Percentiles rank a stretch among this genome's conserved stretches.
phyloP scores from a whole-genome alignment of 2,113 vertebrate genomes.

The Bettongia penicillata region DNA sequence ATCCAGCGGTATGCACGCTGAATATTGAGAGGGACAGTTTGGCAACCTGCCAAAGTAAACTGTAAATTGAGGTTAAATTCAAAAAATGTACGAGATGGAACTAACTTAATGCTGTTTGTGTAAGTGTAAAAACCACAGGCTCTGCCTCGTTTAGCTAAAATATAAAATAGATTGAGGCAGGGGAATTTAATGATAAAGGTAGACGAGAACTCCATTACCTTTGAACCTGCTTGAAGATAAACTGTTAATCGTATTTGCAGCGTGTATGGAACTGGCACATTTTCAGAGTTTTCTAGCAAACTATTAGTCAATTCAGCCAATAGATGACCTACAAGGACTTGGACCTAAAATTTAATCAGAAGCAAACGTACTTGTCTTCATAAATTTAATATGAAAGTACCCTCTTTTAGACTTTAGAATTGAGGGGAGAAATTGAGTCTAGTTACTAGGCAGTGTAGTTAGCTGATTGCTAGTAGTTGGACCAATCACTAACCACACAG shows the following conservation, averaged over 20 bases:
- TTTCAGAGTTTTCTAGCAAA: background rate
- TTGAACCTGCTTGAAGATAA: background rate
- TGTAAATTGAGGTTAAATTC: background rate
- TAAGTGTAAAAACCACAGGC: background rate
- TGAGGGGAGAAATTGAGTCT: conserved; percentile 77
- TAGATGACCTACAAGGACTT: background rate
- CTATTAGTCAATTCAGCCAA: background rate
- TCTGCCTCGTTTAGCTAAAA: background rate
- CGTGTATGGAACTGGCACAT: background rate
- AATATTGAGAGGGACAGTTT: background rate
- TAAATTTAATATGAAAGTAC: background rate
- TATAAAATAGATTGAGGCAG: background rate
- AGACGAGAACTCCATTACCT: background rate
- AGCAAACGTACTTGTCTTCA: background rate
- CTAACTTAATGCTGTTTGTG: background rate
- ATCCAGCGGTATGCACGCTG: background rate
- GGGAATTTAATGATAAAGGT: background rate
- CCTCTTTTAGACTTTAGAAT: background rate
- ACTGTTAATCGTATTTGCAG: background rate
- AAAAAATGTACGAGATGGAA: background rate
- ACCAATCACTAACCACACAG: conserved; percentile 94
- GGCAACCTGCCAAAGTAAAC: background rate
- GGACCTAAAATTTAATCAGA: background rate
- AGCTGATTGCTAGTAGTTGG: conserved; percentile 89
- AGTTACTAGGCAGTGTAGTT: conserved; percentile 94